Percentiles rank a stretch among this genome's conserved stretches.
These are phyloP conservation scores for Equus przewalskii DNA, from an alignment of 2,113 vertebrate genomes.

Conservation along the genomic window DNA sequence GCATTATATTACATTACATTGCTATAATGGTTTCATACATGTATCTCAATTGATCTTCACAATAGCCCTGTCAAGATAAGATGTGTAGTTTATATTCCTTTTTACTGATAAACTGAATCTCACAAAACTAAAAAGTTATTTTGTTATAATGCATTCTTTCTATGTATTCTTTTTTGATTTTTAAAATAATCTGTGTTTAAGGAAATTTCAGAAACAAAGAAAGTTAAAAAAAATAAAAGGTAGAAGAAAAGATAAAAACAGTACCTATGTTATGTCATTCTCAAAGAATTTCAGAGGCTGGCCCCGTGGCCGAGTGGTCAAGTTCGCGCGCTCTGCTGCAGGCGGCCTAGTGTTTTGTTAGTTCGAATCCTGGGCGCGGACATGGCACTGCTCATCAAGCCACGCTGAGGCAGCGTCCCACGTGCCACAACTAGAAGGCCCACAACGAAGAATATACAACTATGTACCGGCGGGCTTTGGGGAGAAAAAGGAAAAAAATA, in stretches of 20 bases:
- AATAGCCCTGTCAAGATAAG: neutral
- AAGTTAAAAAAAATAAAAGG: neutral
- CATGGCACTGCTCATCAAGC: too few species aligned
- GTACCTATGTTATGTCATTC: neutral
- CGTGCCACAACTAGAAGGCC: too few species aligned
- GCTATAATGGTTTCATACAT: neutral
- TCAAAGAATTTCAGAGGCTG: neutral
- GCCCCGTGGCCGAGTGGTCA: too few species aligned
- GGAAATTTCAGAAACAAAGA: conserved; percentile 15
- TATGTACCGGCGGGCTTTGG: too few species aligned
- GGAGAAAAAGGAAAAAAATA: too few species aligned
- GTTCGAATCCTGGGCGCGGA: too few species aligned
- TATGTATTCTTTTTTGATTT: conserved; percentile 43
- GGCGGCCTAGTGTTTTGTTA: too few species aligned
- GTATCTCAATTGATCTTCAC: neutral
- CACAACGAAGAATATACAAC: too few species aligned
- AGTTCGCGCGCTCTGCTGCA: too few species aligned
- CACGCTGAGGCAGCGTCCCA: too few species aligned
- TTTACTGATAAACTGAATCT: conserved; percentile 14
- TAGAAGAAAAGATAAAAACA: conserved; percentile 39
- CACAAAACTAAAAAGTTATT: conserved; percentile 26
- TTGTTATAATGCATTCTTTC: neutral
- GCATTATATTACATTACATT: neutral
- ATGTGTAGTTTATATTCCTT: neutral
- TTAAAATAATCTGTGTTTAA: conserved; percentile 49